Base-by-base conservation (phyloP, 2,888 invertebrate species). In the Iphiclides podalirius region DNA sequence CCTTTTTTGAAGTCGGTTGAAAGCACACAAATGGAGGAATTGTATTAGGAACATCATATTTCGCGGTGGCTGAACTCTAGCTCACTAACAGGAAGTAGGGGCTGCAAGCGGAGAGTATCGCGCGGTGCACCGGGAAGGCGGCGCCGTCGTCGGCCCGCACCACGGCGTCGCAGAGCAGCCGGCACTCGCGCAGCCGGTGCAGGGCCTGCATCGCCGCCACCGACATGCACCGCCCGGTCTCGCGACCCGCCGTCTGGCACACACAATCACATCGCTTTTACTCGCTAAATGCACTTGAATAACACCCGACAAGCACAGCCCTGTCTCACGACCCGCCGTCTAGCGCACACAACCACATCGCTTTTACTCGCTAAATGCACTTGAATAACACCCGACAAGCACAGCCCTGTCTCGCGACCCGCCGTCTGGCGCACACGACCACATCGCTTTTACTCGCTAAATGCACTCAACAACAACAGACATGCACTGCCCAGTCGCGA, bases 61-160 rank as follows among this genome's bases (percentile, higher is more conserved):
- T n/a, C n/a, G n/a, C n/a, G n/a, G n/a, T n/a, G n/a, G n/a, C n/a
- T n/a, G n/a, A n/a, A n/a, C n/a, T 20, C 20, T 20, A 20, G 6
- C 6, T 20, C 20, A 37, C 79, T 77, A 87, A 95, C 95, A 94
- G 92, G 85, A 98, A 98, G 85, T 97, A 98, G 33, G 94, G 93
- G 72, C 97, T 97, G 85, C 96, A 96, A 48, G 96, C 94, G 53
- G 95, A 95, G 64, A 96, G 90, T 61, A 96, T 94, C 51, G 95
- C 93, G 56, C 96, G 92, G 80, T 98, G 97, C 45, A 97, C 95
- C 31, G 94, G 94, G 71, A 96, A 96, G 55, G 91, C 90, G 44
- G 93, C 92, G 52, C 95, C 95, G 75, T 96, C 96, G 63, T 95
- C 94, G 47, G 95, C 92, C 57, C 94, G 90, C 61, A 96, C 91